Evolutionary conservation across 1,140 invertebrate species (phyloP), one percentile per base, ranked within the genome.

Genomic region (Thaumetopoea pityocampa): DNA sequence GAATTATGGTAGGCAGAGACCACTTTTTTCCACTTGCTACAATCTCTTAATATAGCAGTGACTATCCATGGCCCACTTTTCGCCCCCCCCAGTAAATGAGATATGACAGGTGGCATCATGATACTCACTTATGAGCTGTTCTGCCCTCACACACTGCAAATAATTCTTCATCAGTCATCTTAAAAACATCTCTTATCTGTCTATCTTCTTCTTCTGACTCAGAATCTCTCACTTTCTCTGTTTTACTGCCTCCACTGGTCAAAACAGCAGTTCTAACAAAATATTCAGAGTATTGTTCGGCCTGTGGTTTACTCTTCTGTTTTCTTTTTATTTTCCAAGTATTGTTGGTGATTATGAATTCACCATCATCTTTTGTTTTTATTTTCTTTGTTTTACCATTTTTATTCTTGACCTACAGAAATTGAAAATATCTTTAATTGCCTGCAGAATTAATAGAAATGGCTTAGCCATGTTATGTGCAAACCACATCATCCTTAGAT

Each of bases 111-210:
- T 14, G 6, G 2, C 14, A 14, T 8, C 8, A 17, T 24, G 1
- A 15, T 12, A 67, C 83, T 71, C 86, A 90, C 90, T 95, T 95
- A 74, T 96, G 93, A 2, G 90, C 92, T 18, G 93, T 96, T 60
- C 93, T 83, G 3, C 92, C 92, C 28, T 88, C 90, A 77, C 93
- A 95, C 4, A 90, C 89, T 30, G 88, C 89, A 73, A 94, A 93
- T 11, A 95, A 71, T 51, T 94, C 89, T 52, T 95, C 93, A 79
- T 95, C 93, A 5, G 90, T 90, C 45, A 93, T 67, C 40, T 73
- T 69, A 20, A 60, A 47, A 5, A 73, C 58, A 48, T 69, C 48
- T 10, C 58, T 64, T 7, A 69, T 66, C n/a, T 27, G 41, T 7
- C 9, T 19, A 12, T 36, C 42, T 2, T 77, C 67, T 23, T 54